These are phyloP conservation scores for Misgurnus anguillicaudatus DNA, from an alignment of 2,113 vertebrate genomes.

Conservation along the genomic window DNA sequence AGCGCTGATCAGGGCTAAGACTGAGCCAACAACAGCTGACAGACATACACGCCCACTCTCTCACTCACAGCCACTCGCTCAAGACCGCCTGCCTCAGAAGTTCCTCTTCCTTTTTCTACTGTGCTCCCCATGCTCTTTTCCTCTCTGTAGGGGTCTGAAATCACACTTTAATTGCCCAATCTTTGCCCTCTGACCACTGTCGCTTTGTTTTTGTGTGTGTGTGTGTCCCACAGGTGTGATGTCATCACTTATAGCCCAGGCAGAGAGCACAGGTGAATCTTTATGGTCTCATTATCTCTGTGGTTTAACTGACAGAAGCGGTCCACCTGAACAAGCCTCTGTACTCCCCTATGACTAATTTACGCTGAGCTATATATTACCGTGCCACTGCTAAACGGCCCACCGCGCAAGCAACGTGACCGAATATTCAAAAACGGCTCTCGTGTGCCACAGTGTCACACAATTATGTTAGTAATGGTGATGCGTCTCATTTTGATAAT, in stretches of 20 bases:
- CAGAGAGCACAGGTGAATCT: constrained; percentile 44
- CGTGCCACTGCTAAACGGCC: neutral
- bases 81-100: constrained; percentile 43
- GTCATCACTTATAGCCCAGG: constrained; percentile 47
- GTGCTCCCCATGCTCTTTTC: constrained; percentile 28
- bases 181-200: constrained; percentile 38
- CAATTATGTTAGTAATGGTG: constrained; percentile 12
- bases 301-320: constrained; percentile 30
- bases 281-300: constrained; percentile 46
- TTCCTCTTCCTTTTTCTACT: neutral
- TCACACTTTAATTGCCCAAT: constrained; percentile 57
- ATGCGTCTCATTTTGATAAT: constrained; percentile 38
- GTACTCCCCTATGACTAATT: constrained; percentile 41
- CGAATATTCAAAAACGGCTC: constrained; percentile 24
- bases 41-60: constrained; percentile 58
- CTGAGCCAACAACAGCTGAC: constrained; percentile 59
- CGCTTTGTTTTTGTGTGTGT: constrained; percentile 16
- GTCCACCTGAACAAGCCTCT: constrained; percentile 34
- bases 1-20: constrained; percentile 65
- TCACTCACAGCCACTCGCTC: constrained; percentile 44
- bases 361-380: constrained; percentile 36
- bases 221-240: constrained; percentile 51
- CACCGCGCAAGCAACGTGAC: neutral
- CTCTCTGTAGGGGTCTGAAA: constrained; percentile 53
- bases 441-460: constrained; percentile 22